Evolutionary conservation across 2,888 invertebrate genomes (phyloP).

Genomic region (Epicampocera succincta): DNA sequence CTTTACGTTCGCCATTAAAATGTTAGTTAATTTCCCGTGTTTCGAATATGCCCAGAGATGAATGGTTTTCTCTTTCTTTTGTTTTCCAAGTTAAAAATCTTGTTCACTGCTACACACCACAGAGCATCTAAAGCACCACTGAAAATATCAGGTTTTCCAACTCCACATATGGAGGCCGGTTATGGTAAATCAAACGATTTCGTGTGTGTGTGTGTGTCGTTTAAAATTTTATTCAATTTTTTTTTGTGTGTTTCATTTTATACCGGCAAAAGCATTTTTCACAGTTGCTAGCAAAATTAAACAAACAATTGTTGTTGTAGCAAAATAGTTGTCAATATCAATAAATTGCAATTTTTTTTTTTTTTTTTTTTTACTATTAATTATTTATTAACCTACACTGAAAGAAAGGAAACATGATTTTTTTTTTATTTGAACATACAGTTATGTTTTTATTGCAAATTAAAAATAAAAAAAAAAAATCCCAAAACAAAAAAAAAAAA

Average conservation of each 20-base stretch:
- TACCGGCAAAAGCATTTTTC: conserved; percentile 47
- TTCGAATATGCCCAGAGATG: no score
- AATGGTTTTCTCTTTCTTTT: no score
- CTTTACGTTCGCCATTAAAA: not conserved
- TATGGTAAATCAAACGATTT: conserved; percentile 3
- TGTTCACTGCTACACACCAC: no score
- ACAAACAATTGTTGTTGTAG: conserved; percentile 33
- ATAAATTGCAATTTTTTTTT: conserved; percentile 60
- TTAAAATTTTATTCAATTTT: conserved; percentile 16
- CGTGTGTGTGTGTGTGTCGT: conserved; percentile 44
- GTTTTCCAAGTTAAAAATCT: no score
- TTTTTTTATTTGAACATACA: conserved; percentile 29
- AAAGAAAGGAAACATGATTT: no score
- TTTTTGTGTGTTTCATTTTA: conserved; percentile 30
- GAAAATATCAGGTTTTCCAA: not conserved
- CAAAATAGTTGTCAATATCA: conserved; percentile 42
- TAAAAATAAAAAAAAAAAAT: conserved; percentile 27
- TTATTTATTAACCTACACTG: no score
- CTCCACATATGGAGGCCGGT: not conserved
- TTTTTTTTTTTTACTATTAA: conserved; percentile 29
- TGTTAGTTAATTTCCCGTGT: no score
- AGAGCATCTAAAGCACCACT: no score
- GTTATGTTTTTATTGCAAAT: conserved; percentile 45
- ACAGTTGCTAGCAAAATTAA: conserved; percentile 33
- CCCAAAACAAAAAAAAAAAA: conserved; percentile 66